phyloP scores from a whole-genome alignment of 2,113 vertebrate genomes.

The Oryzias curvinotus region DNA sequence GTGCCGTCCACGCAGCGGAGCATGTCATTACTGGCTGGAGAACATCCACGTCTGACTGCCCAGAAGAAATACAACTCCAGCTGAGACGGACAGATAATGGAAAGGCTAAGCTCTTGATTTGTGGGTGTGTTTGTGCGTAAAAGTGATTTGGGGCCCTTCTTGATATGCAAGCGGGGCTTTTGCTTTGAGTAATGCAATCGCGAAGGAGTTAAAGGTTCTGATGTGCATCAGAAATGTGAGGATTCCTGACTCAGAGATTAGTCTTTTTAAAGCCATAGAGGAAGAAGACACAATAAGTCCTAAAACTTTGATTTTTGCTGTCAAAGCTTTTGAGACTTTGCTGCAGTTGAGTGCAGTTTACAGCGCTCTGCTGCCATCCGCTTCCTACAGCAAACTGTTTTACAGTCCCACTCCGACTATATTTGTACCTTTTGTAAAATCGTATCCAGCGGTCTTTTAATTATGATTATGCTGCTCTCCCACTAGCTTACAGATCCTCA shows the following conservation, averaged over 20 bases:
- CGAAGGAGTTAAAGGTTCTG: background rate
- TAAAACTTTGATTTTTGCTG: too few species aligned
- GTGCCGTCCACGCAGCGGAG: slow-evolving; percentile 39
- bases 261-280: too few species aligned
- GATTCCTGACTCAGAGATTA: background rate
- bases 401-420: too few species aligned
- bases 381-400: too few species aligned
- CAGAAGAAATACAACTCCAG: slow-evolving; percentile 37
- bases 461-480: too few species aligned
- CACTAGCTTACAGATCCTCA: too few species aligned
- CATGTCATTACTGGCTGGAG: slow-evolving; percentile 36
- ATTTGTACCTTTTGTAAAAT: too few species aligned
- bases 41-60: slow-evolving; percentile 36
- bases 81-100: slow-evolving; percentile 26
- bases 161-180: slow-evolving; percentile 21
- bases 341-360: too few species aligned
- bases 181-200: slow-evolving; percentile 7
- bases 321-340: too few species aligned
- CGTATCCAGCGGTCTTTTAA: too few species aligned
- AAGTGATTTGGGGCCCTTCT: slow-evolving; percentile 12
- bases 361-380: too few species aligned
- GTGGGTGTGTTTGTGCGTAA: background rate
- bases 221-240: background rate
- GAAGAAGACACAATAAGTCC: too few species aligned
- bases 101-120: slow-evolving; percentile 13